A percentile compares a stretch with the other conserved stretches of the same genome.
These are phyloP conservation scores for Nothoprocta perdicaria DNA, from an alignment of 2,113 vertebrate species.

Conservation along the genomic window DNA sequence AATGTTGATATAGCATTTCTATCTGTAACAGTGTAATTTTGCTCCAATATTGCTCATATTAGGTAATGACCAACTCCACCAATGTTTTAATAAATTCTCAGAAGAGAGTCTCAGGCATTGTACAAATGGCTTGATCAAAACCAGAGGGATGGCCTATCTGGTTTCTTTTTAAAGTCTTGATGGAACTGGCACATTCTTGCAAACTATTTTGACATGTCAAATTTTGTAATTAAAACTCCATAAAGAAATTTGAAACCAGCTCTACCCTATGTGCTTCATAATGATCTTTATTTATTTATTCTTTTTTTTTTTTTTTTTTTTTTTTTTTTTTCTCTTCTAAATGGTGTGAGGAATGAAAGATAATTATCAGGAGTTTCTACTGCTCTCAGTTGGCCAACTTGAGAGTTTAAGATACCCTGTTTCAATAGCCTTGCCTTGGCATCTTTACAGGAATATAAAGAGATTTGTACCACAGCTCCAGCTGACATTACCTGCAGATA, in stretches of 20 bases:
- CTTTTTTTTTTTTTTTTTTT: neutral
- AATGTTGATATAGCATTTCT: neutral
- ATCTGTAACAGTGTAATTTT: neutral
- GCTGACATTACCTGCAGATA: rapidly evolving
- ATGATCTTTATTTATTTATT: neutral
- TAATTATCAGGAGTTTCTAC: neutral
- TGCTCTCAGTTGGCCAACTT: neutral
- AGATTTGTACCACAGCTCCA: neutral
- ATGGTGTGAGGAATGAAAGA: neutral
- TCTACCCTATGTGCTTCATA: neutral
- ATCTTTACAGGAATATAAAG: neutral
- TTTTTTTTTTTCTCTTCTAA: neutral
- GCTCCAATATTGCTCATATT: neutral
- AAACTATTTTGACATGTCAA: rapidly evolving
- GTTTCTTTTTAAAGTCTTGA: neutral
- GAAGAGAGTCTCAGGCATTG: neutral
- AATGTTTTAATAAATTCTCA: neutral
- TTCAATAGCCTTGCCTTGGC: neutral
- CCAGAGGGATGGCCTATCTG: rapidly evolving
- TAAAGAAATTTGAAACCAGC: neutral
- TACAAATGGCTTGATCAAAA: too few relatives aligned
- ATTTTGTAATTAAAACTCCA: neutral
- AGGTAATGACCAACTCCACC: neutral
- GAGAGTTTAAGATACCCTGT: neutral
- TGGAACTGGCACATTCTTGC: neutral